phyloP scores from a whole-genome alignment of 23 tunicate genomes.

The Styela plicata region DNA sequence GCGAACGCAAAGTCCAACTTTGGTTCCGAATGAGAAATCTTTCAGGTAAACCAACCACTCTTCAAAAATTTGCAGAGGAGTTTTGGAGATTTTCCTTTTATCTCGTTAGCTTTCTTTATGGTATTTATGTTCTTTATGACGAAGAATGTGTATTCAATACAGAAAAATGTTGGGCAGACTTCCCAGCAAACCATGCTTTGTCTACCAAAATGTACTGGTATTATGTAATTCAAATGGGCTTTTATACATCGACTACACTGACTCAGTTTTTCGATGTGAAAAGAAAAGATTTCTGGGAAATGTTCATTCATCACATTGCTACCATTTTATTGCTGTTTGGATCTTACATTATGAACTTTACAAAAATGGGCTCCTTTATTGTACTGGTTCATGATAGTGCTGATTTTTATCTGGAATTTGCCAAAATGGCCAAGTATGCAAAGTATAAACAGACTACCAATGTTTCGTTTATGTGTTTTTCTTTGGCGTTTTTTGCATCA shows the following conservation, averaged over 20 bases:
- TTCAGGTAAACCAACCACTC: conserved; percentile 54
- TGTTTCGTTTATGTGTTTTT: conserved; percentile 46
- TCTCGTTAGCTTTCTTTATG: conserved; percentile 21
- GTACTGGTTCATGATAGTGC: conserved; percentile 84
- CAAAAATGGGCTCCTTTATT: conserved; percentile 74
- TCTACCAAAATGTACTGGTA: conserved; percentile 53
- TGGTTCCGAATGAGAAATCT: conserved; percentile 78
- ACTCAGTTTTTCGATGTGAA: conserved; percentile 94
- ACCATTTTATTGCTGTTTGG: conserved; percentile 68
- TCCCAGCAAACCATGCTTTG: conserved; percentile 68
- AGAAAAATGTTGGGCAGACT: conserved; percentile 67
- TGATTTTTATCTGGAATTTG: conserved; percentile 84
- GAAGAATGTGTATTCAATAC: conserved; percentile 23
- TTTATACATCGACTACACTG: conserved; percentile 64
- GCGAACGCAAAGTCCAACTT: conserved; percentile 47
- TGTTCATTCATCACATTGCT: conserved; percentile 84
- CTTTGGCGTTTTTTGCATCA: conserved; percentile 51
- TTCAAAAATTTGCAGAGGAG: conserved; percentile 78
- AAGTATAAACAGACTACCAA: conserved; percentile 44
- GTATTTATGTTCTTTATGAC: conserved; percentile 26
- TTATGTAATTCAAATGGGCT: conserved; percentile 67
- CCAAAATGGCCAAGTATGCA: conserved; percentile 76
- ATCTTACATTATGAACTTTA: conserved; percentile 72
- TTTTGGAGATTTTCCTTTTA: conserved; percentile 31
- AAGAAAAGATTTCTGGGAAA: conserved; percentile 90